Conservation (phyloP, 2,113 vertebrate genomes). For the Plecturocebus donacophilus region DNA sequence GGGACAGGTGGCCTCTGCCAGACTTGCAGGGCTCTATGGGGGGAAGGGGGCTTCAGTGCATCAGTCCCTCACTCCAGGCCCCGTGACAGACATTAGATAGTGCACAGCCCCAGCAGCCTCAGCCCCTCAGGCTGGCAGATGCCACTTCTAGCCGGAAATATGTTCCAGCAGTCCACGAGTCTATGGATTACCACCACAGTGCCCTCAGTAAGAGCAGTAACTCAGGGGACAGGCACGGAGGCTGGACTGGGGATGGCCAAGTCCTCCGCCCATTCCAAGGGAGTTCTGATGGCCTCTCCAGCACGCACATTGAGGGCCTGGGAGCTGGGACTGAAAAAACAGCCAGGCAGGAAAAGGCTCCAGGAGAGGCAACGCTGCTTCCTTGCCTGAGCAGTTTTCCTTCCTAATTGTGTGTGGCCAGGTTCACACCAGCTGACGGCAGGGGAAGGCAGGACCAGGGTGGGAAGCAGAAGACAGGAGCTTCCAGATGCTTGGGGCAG, state of each 20-base stretch:
- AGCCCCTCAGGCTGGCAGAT: not conserved
- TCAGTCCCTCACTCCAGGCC: not conserved
- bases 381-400: not conserved
- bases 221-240: not conserved
- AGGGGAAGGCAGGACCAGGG: not conserved
- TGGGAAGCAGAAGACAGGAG: not conserved
- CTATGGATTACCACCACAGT: accelerated
- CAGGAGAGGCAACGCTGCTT: not conserved
- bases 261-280: not conserved
- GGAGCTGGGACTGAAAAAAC: not conserved
- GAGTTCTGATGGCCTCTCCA: not conserved
- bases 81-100: too few relatives aligned
- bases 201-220: not conserved
- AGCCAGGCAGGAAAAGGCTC: not conserved
- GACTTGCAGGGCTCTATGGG: not conserved
- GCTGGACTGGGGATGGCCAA: accelerated
- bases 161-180: accelerated
- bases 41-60: not conserved
- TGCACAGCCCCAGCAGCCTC: not conserved
- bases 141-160: not conserved
- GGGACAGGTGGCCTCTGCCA: not conserved
- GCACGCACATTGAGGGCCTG: not conserved
- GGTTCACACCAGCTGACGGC: not conserved
- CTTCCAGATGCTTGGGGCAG: not conserved
- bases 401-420: not conserved